Evolutionary conservation across 2,888 invertebrate genomes (phyloP), one percentile per base, ranked within the genome.

Genomic region (Callyntrura guangdongensis): DNA sequence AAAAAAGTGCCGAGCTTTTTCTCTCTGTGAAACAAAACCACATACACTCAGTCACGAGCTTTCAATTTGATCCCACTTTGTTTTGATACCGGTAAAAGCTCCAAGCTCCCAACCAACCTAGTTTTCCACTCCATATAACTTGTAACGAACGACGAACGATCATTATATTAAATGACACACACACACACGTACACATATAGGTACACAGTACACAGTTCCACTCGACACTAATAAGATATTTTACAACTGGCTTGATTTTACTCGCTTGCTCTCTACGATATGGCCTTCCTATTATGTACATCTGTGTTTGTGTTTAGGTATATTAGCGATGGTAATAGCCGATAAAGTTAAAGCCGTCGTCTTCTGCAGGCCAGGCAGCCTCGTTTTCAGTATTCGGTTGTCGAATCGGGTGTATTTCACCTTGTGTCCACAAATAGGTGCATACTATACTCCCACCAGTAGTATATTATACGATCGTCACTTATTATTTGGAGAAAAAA

Each of bases 61-160:
- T 22, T 22, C 74, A 86, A 77, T 64, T 17, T 45, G 77, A 77
- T 86, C 86, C 64, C 79, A 87, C 64, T 85, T 87, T 87, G 87
- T 87, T 87, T 81, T 64, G 67, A 87, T 87, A 87, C 69, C 79
- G 87, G 87, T 67, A 81, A 87, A 87, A 53, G 67, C 53, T 84
- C 22, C 9, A 61, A 82, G 47, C 84, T 53, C 69, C 5, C 20
- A 67, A 17, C 4, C 74, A 87, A 69, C 87, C 87, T 81, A 87
- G 56, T 87, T 87, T 87, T 87, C 87, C 87, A 87, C 87, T 81
- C 87, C 87, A 87, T 87, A 87, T 87, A 87, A 81, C 81, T 36
- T 81, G 79, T 67, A 67, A 87, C 69, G 77, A 86, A 85, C 72
- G 69, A 87, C 69, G 77, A 86, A 85, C 72, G 69, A 86, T 81